Evolutionary conservation across 2,888 invertebrate genomes (phyloP).

Genomic region (Drosophila prostipennis): DNA sequence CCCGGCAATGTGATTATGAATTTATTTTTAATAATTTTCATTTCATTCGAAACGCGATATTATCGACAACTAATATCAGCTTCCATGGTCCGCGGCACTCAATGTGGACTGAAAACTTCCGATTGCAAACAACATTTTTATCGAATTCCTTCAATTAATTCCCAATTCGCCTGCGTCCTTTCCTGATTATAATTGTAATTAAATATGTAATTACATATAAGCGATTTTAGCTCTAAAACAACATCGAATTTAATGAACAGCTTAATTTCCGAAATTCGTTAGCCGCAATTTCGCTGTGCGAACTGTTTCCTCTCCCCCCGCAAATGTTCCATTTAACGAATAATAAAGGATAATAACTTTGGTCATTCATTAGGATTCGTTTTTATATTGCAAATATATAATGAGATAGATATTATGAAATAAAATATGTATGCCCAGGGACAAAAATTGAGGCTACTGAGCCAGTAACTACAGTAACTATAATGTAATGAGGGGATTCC

Average conservation of each 20-base stretch:
- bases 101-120: not conserved
- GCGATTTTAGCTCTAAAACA: conserved; percentile 15
- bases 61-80: not conserved
- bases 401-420: no score
- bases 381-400: not conserved
- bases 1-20: not conserved
- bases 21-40: not conserved
- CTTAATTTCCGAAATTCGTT: not conserved
- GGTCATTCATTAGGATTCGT: not conserved
- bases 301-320: not conserved
- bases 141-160: conserved; percentile 19
- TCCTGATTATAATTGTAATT: conserved; percentile 16
- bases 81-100: not conserved
- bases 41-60: not conserved
- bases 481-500: no score
- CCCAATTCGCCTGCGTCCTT: not conserved
- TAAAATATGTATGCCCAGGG: no score
- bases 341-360: not conserved
- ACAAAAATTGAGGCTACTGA: no score
- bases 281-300: not conserved
- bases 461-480: no score
- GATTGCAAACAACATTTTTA: not conserved
- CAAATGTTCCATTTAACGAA: not conserved
- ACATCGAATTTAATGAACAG: conserved; percentile 12
- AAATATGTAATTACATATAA: conserved; percentile 25